phyloP scores from a whole-genome alignment of 2,797 vertebrate genomes.

The Chloroceryle inda region DNA sequence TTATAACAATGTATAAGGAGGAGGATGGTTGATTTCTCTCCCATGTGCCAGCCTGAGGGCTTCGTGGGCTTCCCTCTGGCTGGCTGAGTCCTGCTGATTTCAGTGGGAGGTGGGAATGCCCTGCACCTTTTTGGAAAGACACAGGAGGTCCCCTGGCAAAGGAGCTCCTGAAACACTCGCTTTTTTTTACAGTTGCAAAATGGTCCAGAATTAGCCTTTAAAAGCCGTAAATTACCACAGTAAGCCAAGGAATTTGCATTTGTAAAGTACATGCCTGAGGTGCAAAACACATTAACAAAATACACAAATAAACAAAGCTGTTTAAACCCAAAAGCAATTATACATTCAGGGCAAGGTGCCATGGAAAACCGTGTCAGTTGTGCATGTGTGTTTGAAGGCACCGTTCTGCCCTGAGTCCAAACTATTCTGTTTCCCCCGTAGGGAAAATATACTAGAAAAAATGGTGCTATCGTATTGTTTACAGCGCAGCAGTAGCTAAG shows the following conservation, averaged over 20 bases:
- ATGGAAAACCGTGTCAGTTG: neutral
- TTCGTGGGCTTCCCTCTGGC: neutral
- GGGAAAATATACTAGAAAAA: neutral
- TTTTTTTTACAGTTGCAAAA: conserved; percentile 35
- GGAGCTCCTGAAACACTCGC: neutral
- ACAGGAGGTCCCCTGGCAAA: neutral
- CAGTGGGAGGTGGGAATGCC: neutral
- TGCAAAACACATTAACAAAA: conserved; percentile 62
- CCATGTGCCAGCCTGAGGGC: neutral
- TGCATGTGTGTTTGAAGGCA: neutral
- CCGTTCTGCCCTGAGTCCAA: neutral
- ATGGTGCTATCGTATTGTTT: neutral
- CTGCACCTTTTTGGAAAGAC: neutral
- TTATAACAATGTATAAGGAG: neutral
- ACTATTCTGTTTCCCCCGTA: neutral
- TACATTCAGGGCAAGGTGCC: conserved; percentile 46
- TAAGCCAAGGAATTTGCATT: conserved; percentile 72
- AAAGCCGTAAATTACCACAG: conserved; percentile 44
- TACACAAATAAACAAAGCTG: conserved; percentile 69
- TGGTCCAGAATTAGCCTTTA: conserved; percentile 50
- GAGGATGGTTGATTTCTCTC: neutral
- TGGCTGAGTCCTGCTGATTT: neutral
- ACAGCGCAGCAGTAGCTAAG: neutral
- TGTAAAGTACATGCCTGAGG: conserved; percentile 73
- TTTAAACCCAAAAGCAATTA: conserved; percentile 58